Evolutionary conservation across 2,888 invertebrate species (phyloP), one percentile per base, ranked within the genome.

Genomic region (Luperina testacea): DNA sequence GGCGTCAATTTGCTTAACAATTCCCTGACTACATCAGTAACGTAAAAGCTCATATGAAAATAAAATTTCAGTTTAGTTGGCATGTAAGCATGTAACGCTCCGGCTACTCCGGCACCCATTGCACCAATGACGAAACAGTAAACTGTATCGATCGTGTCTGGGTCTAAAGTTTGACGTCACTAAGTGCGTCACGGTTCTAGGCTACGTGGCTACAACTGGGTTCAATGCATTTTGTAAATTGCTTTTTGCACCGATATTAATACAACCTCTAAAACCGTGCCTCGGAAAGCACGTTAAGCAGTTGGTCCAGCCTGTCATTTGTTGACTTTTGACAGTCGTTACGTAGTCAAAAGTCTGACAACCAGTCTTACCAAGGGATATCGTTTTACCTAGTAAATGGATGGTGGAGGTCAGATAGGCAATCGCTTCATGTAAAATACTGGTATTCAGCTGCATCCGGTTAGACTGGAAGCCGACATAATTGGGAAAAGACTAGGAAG

Each of bases 111-210:
- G 15, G 57, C n/a, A 73, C 5, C 45, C 17, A 67, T 48, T 76
- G 84, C 85, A 84, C 38, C 57, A 69, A 57, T 85, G 82, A 87
- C 88, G 76, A 72, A 68, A 74, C 45, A 68, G 48, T 51, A 17
- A 59, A 67, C 42, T 51, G 59, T 48, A 85, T 85, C 74, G 85
- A 88, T 85, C 77, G 77, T 32, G 87, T 79, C 74, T 81, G 57
- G 45, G 42, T 45, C 20, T 53, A 70, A 48, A 74, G 72, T 67
- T 82, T 88, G 88, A 85, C 86, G 86, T 85, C 88, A 86, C 53
- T n/a, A 61, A 75, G 69, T 85, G 72, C 84, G 84, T 85, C 84
- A 85, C 86, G 38, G 42, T 38, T 69, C 32, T 32, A 42, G 61
- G 20, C 48, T 85, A 81, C 82, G 74, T 76, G 63, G 38, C 51